Evolutionary conservation across 2,113 vertebrate species (phyloP), one percentile per base, ranked within the genome.

Genomic region (Ranitomeya imitator): DNA sequence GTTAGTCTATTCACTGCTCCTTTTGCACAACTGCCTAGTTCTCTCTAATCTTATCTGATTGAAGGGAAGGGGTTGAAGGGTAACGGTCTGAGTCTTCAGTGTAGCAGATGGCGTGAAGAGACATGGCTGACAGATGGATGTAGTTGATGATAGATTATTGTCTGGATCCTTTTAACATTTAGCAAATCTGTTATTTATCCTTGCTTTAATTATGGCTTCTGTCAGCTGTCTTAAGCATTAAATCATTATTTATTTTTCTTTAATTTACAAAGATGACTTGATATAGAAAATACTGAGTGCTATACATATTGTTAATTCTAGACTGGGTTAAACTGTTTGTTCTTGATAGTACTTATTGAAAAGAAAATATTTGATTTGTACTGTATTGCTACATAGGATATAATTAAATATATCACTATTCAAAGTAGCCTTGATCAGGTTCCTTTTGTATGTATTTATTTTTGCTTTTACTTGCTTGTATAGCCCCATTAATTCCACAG

Each of bases 21-120:
- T 45, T 26, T n/a, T 71, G 83, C 52, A 85, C 55, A 76, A 60
- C 83, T 14, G 52, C 83, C 74, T 69, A 85, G 84, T 60, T 51
- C 67, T 73, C 69, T 71, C 26, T 85, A 85, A 85, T 85, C 71
- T 74, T 57, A 23, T 71, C 18, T 85, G 54, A 85, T 15, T 76
- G 26, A 60, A 54, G 26, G 31, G 51, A 76, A 59, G 15, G 54
- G 82, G 37, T 23, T 45, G 59, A 52, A 51, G 82, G 11, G 51
- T 71, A 71, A 19, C 18, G 18, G 16, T 52, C 54, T 80, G 12
- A 18, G 81, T 54, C 61, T 83, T 37, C 21, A 85, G 19, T 45
- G 84, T 73, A 71, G 21, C 84, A 85, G 84, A 85, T 85, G 84
- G 84, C 6, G 55, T 21, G 31, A 76, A 59, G 54, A 59, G 54